A percentile compares a stretch with the other conserved stretches of the same genome.
Conservation (phyloP, 2,888 invertebrate genomes). For the Norana najaformis region DNA sequence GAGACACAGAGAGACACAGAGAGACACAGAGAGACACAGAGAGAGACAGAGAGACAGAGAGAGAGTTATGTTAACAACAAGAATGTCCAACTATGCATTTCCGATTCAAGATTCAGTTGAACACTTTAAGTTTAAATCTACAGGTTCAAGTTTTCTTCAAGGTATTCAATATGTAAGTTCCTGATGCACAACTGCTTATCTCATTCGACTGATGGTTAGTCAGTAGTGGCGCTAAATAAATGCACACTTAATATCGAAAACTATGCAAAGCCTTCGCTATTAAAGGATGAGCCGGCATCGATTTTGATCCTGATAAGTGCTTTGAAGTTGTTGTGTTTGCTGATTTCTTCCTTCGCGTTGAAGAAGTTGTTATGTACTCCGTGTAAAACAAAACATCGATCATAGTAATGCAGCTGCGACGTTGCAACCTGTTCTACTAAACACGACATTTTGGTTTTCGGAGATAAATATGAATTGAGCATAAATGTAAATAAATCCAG, state of each 20-base stretch:
- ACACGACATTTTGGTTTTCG: neutral
- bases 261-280: neutral
- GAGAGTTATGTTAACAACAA: too few species aligned
- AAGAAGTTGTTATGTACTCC: neutral
- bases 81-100: too few species aligned
- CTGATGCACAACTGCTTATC: neutral
- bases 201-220: neutral
- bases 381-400: neutral
- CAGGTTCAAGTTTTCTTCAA: too few species aligned
- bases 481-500: neutral
- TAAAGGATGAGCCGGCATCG: neutral
- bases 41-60: too few species aligned
- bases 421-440: neutral
- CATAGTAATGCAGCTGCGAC: neutral
- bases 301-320: neutral
- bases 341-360: neutral
- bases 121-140: too few species aligned
- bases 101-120: too few species aligned
- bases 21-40: too few species aligned
- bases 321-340: conserved; percentile 5
- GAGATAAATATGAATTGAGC: neutral
- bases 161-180: too few species aligned
- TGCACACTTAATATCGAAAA: neutral
- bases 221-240: neutral
- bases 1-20: too few species aligned